Conservation (phyloP, 2,888 invertebrate species). For the Cremastobaeus sp. region DNA sequence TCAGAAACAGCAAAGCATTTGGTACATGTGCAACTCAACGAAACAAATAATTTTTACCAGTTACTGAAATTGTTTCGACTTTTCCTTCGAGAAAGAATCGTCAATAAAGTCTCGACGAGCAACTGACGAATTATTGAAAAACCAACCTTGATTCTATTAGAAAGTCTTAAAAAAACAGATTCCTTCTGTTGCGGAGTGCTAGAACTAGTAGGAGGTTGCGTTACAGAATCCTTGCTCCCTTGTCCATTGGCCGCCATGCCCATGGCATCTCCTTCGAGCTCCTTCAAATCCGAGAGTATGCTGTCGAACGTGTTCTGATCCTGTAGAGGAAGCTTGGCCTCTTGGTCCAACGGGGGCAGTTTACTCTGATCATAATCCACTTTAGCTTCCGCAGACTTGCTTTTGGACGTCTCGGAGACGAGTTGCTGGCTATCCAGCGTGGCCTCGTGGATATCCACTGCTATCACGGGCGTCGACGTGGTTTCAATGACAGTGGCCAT, state of each 20-base stretch:
- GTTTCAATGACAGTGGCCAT: constrained; percentile 41
- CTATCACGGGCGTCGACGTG: constrained; percentile 18
- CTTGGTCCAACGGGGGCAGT: constrained; percentile 54
- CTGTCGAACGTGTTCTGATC: constrained; percentile 74
- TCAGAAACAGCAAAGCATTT: constrained; percentile 54
- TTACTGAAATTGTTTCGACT: too few species aligned
- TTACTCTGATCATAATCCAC: constrained; percentile 51
- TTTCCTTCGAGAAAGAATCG: too few species aligned
- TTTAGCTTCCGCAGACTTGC: constrained; percentile 18
- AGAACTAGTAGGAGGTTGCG: constrained; percentile 73
- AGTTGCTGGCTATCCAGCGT: constrained; percentile 16
- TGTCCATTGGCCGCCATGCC: constrained; percentile 70
- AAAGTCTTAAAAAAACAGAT: constrained; percentile 96
- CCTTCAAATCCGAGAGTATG: constrained; percentile 75
- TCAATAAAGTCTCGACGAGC: too few species aligned
- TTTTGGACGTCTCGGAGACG: constrained; percentile 1
- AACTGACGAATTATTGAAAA: too few species aligned
- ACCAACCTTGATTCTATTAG: constrained; percentile 94
- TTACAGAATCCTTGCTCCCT: constrained; percentile 72
- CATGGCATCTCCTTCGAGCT: constrained; percentile 70
- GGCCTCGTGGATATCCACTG: constrained; percentile 24
- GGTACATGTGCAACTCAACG: neutral
- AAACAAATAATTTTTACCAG: too few species aligned
- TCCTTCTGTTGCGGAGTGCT: constrained; percentile 85
- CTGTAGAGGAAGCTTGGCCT: constrained; percentile 63